phyloP scores from a whole-genome alignment of 2,797 vertebrate species.

The Etheostoma perlongum region DNA sequence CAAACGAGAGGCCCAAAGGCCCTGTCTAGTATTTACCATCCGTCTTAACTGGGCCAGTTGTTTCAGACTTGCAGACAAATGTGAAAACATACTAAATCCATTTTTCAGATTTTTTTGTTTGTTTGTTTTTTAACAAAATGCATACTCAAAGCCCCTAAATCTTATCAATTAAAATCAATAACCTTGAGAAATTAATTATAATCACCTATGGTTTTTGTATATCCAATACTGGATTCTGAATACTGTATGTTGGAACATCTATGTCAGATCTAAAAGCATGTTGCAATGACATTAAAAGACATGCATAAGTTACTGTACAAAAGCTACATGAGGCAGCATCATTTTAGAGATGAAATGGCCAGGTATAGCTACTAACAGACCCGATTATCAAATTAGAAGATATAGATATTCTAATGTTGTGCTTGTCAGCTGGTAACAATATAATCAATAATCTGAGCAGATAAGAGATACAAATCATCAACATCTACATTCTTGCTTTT shows the following conservation, averaged over 20 bases:
- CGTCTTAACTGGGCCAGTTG: slow-evolving; percentile 24
- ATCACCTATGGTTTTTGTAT: slow-evolving; percentile 66
- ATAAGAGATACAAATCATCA: slow-evolving; percentile 47
- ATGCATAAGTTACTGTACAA: slow-evolving; percentile 87
- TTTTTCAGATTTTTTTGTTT: slow-evolving; percentile 30
- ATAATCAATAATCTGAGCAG: slow-evolving; percentile 36
- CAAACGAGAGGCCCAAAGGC: slow-evolving; percentile 28
- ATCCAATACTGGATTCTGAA: slow-evolving; percentile 57
- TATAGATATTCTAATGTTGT: slow-evolving; percentile 51
- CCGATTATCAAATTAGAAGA: slow-evolving; percentile 56
- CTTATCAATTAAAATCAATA: slow-evolving; percentile 55
- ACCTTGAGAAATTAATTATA: slow-evolving; percentile 58
- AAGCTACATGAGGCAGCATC: slow-evolving; percentile 64
- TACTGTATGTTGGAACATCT: slow-evolving; percentile 67
- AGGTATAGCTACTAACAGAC: slow-evolving; percentile 49
- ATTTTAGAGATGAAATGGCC: slow-evolving; percentile 62
- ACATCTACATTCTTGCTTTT: slow-evolving; percentile 53
- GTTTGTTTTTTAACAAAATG: slow-evolving; percentile 59
- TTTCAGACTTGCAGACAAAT: slow-evolving; percentile 32
- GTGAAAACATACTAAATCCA: slow-evolving; percentile 37
- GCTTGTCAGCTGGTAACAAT: slow-evolving; percentile 60
- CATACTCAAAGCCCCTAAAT: slow-evolving; percentile 54
- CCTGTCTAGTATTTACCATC: slow-evolving; percentile 21
- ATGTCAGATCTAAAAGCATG: slow-evolving; percentile 62
- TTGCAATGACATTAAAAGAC: slow-evolving; percentile 75